phyloP scores from a whole-genome alignment of 2,888 invertebrate genomes.

The Agrochola macilenta region DNA sequence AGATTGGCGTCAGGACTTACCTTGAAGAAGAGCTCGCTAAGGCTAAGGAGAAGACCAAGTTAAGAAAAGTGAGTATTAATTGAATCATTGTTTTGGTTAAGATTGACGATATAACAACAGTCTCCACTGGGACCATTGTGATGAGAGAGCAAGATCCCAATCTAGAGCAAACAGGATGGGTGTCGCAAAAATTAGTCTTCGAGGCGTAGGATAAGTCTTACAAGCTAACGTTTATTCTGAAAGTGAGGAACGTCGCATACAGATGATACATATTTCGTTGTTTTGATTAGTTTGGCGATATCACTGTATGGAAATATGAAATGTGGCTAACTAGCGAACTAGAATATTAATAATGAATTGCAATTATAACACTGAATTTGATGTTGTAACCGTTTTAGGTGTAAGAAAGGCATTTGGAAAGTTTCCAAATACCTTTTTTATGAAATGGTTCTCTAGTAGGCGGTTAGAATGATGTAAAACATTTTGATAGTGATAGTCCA shows the following conservation, averaged over 20 bases:
- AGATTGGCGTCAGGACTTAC: slow-evolving; percentile 98
- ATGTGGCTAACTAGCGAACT: too few relatives aligned
- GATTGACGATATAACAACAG: not conserved
- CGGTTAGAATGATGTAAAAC: not conserved
- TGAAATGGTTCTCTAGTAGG: not conserved
- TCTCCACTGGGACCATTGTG: not conserved
- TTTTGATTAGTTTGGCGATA: too few relatives aligned
- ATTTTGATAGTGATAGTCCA: not conserved
- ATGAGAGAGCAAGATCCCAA: not conserved
- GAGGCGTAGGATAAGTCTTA: too few relatives aligned
- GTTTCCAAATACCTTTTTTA: too few relatives aligned
- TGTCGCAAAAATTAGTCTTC: not conserved
- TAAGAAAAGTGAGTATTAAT: slow-evolving; percentile 93
- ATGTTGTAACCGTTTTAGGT: too few relatives aligned
- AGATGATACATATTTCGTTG: too few relatives aligned
- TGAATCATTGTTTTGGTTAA: not conserved
- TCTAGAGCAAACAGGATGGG: not conserved
- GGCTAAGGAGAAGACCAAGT: slow-evolving; percentile 98
- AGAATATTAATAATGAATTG: too few relatives aligned
- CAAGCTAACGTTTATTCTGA: too few relatives aligned
- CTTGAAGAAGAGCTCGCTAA: slow-evolving; percentile 98
- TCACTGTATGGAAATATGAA: too few relatives aligned
- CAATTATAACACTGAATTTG: too few relatives aligned
- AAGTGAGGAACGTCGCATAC: too few relatives aligned
- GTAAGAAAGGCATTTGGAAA: too few relatives aligned